A percentile compares a stretch with the other conserved stretches of the same genome.
Evolutionary conservation across 2,113 vertebrate species (phyloP).

Genomic region (Anhinga rufa): DNA sequence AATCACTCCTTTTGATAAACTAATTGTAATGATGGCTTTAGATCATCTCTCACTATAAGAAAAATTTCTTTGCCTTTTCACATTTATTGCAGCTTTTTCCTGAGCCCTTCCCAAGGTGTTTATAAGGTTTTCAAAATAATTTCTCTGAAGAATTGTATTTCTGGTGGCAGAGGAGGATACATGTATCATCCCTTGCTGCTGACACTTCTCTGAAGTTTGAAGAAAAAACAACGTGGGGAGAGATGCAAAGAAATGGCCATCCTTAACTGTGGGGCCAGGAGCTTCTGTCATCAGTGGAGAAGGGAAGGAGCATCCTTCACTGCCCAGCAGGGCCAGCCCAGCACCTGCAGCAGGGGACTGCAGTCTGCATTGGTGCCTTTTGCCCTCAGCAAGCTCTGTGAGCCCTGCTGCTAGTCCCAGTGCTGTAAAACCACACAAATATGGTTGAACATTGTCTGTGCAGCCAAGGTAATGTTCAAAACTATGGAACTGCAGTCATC

Average conservation of each 20-base stretch:
- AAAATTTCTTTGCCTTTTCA: background rate
- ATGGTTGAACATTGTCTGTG: background rate
- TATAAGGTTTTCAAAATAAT: background rate
- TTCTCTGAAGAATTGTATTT: background rate
- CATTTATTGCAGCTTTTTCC: background rate
- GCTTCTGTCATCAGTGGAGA: background rate
- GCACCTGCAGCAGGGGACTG: background rate
- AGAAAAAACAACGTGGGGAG: background rate
- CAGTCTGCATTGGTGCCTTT: background rate
- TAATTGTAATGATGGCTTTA: background rate
- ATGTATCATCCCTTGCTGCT: background rate
- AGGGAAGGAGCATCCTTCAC: background rate
- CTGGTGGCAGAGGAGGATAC: background rate
- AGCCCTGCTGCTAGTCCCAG: background rate
- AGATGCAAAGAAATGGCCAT: background rate
- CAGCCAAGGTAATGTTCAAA: background rate
- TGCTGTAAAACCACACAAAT: background rate
- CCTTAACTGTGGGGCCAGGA: background rate
- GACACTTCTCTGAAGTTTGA: background rate
- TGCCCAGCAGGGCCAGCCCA: background rate
- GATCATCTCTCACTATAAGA: background rate
- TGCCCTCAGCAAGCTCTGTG: background rate
- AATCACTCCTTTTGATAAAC: background rate
- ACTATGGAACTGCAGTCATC: background rate
- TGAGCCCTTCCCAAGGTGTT: background rate